A percentile compares a stretch with the other conserved stretches of the same genome.
These are phyloP conservation scores for Phlogophora meticulosa DNA, from an alignment of 2,888 invertebrate species.

Conservation along the genomic window DNA sequence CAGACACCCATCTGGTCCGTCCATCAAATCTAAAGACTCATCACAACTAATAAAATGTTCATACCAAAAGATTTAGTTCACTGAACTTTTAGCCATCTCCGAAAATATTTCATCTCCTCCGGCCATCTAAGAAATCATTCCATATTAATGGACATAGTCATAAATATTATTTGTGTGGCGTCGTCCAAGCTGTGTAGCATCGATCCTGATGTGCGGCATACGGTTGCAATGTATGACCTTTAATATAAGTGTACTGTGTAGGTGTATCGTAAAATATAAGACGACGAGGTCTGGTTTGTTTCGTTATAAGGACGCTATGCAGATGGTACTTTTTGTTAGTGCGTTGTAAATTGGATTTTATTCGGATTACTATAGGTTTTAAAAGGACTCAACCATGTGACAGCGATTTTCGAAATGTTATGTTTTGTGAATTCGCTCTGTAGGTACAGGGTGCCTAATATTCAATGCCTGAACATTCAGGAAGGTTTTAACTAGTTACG, in stretches of 20 bases:
- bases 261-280: slow-evolving; percentile 51
- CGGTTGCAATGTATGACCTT: slow-evolving; percentile 27
- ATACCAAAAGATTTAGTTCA: slow-evolving; percentile 13
- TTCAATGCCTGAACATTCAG: no score
- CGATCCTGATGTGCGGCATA: slow-evolving; percentile 45
- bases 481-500: no score
- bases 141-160: slow-evolving; percentile 51
- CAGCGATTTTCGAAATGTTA: not conserved
- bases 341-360: slow-evolving; percentile 33
- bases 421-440: not conserved
- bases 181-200: slow-evolving; percentile 21
- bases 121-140: slow-evolving; percentile 45
- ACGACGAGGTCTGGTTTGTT: slow-evolving; percentile 29
- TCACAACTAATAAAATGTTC: slow-evolving; percentile 22
- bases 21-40: slow-evolving; percentile 5
- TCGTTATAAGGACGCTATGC: slow-evolving; percentile 14
- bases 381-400: not conserved
- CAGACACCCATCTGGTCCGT: slow-evolving; percentile 12
- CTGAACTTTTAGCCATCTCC: slow-evolving; percentile 8
- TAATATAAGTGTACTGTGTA: slow-evolving; percentile 18
- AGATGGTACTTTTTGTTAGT: slow-evolving; percentile 8
- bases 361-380: not conserved
- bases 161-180: slow-evolving; percentile 57
- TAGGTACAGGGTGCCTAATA: no score
- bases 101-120: slow-evolving; percentile 26